A percentile compares a stretch with the other conserved stretches of the same genome.
These are phyloP conservation scores for Promerops cafer DNA, from an alignment of 2,113 vertebrate genomes.

Conservation along the genomic window DNA sequence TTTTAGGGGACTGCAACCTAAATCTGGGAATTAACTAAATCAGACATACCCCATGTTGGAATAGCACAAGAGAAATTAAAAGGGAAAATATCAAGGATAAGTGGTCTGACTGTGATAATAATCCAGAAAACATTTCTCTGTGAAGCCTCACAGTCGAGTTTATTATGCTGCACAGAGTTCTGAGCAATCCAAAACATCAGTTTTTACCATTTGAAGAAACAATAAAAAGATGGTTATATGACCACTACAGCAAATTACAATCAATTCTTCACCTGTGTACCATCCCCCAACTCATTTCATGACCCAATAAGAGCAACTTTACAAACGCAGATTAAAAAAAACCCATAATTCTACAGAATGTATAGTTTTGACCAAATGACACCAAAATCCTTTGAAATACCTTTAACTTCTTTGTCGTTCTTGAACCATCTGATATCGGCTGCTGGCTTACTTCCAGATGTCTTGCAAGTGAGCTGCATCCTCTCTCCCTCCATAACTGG, in stretches of 20 bases:
- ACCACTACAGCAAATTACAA: background rate
- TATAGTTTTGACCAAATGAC: background rate
- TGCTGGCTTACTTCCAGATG: constrained; percentile 93
- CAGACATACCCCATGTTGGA: background rate
- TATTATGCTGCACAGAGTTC: background rate
- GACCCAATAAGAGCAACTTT: background rate
- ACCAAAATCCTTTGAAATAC: constrained; percentile 63
- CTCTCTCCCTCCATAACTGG: constrained; percentile 90
- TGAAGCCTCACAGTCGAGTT: background rate
- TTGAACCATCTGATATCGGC: constrained; percentile 95
- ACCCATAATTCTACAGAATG: background rate
- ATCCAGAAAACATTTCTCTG: background rate
- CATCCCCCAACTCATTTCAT: background rate
- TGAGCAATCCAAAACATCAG: background rate
- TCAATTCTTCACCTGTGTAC: background rate
- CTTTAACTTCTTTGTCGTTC: constrained; percentile 96
- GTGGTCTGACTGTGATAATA: background rate
- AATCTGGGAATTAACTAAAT: background rate
- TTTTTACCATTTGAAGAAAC: background rate
- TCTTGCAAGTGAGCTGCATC: constrained; percentile 92
- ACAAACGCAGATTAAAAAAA: background rate
- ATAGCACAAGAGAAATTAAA: background rate
- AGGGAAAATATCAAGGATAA: background rate
- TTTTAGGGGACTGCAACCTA: background rate
- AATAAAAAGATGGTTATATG: background rate